Base-by-base conservation (phyloP, 2,113 vertebrate species). In the Rhinolophus sinicus region DNA sequence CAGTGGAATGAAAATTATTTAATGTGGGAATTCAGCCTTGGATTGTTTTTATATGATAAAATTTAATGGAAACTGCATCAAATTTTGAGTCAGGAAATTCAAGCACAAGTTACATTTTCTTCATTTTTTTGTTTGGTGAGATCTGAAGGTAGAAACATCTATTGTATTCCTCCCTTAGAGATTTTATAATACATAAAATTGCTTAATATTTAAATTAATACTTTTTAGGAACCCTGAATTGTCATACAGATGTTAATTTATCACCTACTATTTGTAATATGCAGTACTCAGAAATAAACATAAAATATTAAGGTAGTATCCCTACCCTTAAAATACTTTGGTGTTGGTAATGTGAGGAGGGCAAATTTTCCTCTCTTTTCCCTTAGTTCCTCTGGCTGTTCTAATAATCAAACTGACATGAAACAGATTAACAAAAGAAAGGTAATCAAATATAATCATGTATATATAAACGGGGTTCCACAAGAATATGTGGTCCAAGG, bases 1-100 rank as follows among this genome's bases (percentile, higher is more conserved):
- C 10, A 65, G 30, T 94, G 22, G 38, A 82, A 81, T 84, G 24
- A 12, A 96, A 93, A 91, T 86, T 88, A 95, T 93, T 95, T 92
- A 50, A 94, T 86, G 35, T 47, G 52, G n/a, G 14, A 82, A 80
- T 92, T 26, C 22, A 91, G 30, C 30, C n/a, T 91, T 56, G 11
- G 21, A 50, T 69, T 95, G 47, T 88, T 93, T 95, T 88, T 90
- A 47, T 82, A 58, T 82, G 33, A 88, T 82, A 93, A 94, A 80
- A 52, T 77, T 90, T 90, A 95, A 92, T 82, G 15, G 35, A 95
- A 94, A 56, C 62, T 19, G 2, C 11, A 91, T 85, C 26, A 95
- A 35, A 60, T 80, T 90, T 95, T 69, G 18, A 94, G 75, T 78
- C 9, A 80, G n/a, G 38, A 84, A 95, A 88, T 56, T 87, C n/a